Conservation (phyloP, 1,140 invertebrate species). For the Holotrichia oblita region DNA sequence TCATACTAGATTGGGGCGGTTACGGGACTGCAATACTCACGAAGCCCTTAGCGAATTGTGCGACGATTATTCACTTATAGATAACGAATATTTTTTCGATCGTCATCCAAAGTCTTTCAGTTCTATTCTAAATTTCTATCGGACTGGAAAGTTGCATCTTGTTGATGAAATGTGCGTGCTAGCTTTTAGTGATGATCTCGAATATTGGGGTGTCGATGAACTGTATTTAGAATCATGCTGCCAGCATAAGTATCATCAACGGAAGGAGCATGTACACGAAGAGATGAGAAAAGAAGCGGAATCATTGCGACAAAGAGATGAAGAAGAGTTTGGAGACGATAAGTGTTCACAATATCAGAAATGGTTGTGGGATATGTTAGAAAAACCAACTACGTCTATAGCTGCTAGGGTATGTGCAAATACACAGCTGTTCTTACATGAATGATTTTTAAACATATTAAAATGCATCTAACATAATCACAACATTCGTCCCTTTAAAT, state of each 20-base stretch:
- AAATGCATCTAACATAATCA: no score
- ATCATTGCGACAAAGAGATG: constrained; percentile 89
- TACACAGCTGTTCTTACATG: background rate
- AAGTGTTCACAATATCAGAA: constrained; percentile 95
- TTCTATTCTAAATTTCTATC: constrained; percentile 97
- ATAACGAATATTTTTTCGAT: constrained; percentile 99
- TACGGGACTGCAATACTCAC: constrained; percentile 95
- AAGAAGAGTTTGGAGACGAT: constrained; percentile 96
- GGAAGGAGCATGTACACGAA: constrained; percentile 98
- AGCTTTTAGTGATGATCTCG: constrained; percentile 96
- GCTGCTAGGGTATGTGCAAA: constrained; percentile 88
- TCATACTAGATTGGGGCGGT: constrained; percentile 90
- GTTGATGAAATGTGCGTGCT: constrained; percentile 99
- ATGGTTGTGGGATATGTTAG: constrained; percentile 96
- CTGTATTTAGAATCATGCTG: constrained; percentile 97
- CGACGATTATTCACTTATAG: constrained; percentile 95
- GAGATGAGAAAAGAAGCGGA: constrained; percentile 99
- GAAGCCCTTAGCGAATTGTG: constrained; percentile 95
- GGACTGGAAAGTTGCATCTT: constrained; percentile 96
- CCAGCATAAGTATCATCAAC: constrained; percentile 98
- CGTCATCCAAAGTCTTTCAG: constrained; percentile 97
- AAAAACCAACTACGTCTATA: constrained; percentile 97
- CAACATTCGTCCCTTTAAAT: no score
- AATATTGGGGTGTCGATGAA: constrained; percentile 99
- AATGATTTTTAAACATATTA: no score